These are phyloP conservation scores for Malurus splendens DNA, from an alignment of 2,797 vertebrate species.

Conservation along the genomic window DNA sequence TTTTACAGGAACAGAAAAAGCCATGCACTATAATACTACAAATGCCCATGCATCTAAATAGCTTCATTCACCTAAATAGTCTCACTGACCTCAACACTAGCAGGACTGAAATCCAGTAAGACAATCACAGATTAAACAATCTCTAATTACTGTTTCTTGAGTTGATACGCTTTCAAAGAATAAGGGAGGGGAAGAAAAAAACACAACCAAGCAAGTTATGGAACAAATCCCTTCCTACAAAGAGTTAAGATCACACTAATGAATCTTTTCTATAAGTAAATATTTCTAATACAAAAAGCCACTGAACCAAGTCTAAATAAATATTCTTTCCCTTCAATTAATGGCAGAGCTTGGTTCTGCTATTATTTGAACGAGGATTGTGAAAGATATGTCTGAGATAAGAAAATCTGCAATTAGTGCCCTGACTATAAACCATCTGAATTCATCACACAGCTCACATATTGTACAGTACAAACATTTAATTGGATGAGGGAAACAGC, in stretches of 20 bases:
- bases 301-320: neutral
- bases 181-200: neutral
- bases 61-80: neutral
- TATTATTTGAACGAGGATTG: neutral
- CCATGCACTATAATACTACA: neutral
- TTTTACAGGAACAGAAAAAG: neutral
- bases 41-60: neutral
- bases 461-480: neutral
- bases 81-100: neutral
- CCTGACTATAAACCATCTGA: neutral
- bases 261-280: neutral
- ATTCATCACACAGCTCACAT: slow-evolving; percentile 24
- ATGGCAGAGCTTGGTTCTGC: neutral
- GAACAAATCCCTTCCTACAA: neutral
- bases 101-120: neutral
- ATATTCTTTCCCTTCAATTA: neutral
- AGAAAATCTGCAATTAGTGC: neutral
- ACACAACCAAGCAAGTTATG: neutral
- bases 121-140: neutral
- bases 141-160: neutral
- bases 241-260: neutral
- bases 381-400: neutral
- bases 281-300: neutral
- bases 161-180: neutral
- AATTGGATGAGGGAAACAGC: neutral